Percentiles rank a stretch among this genome's conserved stretches.
phyloP scores from a whole-genome alignment of 2,113 vertebrate genomes.

The Brachyhypopomus gauderio region DNA sequence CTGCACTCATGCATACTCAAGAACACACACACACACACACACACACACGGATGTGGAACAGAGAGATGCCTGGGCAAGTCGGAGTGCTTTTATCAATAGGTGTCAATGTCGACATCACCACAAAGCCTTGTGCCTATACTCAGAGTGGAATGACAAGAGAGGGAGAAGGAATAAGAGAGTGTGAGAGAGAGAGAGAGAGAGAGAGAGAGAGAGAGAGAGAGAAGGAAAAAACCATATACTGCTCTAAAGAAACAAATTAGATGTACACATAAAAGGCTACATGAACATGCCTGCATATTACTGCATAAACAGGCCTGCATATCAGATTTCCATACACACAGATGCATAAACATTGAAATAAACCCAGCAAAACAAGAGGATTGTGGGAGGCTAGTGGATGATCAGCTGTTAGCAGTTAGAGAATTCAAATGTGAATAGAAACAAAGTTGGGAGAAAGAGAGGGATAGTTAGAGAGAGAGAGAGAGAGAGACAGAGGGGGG shows the following conservation, averaged over 20 bases:
- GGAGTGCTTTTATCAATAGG: conserved; percentile 15
- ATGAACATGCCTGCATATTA: too few relatives aligned
- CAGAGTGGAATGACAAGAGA: conserved; percentile 46
- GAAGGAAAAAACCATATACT: too few relatives aligned
- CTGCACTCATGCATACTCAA: background rate
- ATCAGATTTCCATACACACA: too few relatives aligned
- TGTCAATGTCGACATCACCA: background rate
- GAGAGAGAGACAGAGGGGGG: background rate
- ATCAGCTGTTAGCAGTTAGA: too few relatives aligned
- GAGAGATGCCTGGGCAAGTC: conserved; percentile 3
- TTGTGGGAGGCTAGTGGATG: too few relatives aligned
- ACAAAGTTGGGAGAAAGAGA: background rate
- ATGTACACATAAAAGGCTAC: too few relatives aligned
- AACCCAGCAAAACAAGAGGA: too few relatives aligned
- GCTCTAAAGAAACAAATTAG: too few relatives aligned
- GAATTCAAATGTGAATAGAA: background rate
- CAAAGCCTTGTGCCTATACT: conserved; percentile 48
- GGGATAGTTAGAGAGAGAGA: background rate
- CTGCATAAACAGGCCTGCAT: too few relatives aligned
- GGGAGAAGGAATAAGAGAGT: background rate
- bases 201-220: conserved; percentile 48
- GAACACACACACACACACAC: conserved; percentile 3
- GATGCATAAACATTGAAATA: too few relatives aligned
- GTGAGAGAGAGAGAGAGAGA: too few relatives aligned
- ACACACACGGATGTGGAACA: background rate